Base-by-base conservation (phyloP, 2,113 vertebrate genomes). In the Verasper variegatus region DNA sequence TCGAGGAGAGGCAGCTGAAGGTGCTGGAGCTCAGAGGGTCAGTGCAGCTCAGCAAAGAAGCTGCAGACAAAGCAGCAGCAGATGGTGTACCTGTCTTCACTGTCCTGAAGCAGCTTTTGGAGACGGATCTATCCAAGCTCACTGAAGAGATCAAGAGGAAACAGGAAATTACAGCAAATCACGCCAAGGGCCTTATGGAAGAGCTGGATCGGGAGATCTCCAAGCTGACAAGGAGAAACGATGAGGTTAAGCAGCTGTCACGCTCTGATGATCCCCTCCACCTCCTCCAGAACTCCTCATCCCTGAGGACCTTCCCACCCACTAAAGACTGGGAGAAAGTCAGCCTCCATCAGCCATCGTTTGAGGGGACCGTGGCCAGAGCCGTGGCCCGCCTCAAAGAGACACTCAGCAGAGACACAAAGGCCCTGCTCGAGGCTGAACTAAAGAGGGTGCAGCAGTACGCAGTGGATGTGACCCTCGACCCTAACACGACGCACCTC, bases 201-300 rank as follows among this genome's bases (percentile, higher is more conserved):
- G 18, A 59, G 20, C 42, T 78, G 21, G 31, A 71, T 11, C 26
- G 11, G 20, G 76, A 78, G 45, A 65, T 71, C 60, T 58, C 26
- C 1, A 15, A 76, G 63, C 21, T 76, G 56, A 60, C 0, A 20
- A 52, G 47, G 52, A 67, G n/a, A 52, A 26, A 20, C 0, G 2
- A 5, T 7, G 54, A 71, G 21, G 15, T 40, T 9, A 14, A 51
- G 37, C 23, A 49, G 60, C 59, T 78, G n/a, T 51, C 8, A 12
- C 7, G 2, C 20, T 58, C 60, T 11, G 26, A 65, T 2, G 59
- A 61, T 24, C 26, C 14, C 54, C 4, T 71, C n/a, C 10, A 51
- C 3, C 7, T 78, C 15, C 14, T 70, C 6, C 52, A 65, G 18
- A 58, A 5, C 4, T 21, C 64, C 76, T 21, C 26, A 3, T 54